phyloP scores from a whole-genome alignment of 2,113 vertebrate species.

The Miniopterus natalensis region DNA sequence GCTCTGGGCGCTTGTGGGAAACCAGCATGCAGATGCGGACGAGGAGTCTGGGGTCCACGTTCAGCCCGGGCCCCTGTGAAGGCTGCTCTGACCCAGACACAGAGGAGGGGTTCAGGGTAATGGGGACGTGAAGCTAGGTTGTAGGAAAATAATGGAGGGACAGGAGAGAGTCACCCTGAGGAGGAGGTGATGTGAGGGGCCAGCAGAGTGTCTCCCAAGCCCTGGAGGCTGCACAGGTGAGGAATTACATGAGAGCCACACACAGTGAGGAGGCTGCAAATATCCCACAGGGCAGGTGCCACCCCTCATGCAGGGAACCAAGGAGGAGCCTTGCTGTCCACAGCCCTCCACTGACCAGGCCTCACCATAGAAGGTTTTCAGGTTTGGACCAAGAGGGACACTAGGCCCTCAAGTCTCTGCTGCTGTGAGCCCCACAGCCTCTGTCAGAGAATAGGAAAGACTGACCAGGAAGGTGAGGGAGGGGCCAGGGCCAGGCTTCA shows the following conservation, averaged over 20 bases:
- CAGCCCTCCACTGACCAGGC: too few species aligned
- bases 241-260: neutral
- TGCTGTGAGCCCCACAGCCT: neutral
- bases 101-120: neutral
- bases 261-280: neutral
- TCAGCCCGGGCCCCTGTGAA: too few species aligned
- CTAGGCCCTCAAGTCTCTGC: neutral
- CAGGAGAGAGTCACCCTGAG: neutral
- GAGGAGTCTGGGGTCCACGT: too few species aligned
- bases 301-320: neutral
- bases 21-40: too few species aligned
- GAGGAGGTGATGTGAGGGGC: neutral
- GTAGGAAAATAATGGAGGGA: neutral
- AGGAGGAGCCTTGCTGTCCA: neutral
- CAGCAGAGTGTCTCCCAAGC: neutral
- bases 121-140: neutral
- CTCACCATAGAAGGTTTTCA: neutral
- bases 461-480: neutral
- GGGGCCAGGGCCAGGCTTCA: neutral
- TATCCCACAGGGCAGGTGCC: neutral
- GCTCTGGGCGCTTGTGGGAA: too few species aligned
- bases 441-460: neutral
- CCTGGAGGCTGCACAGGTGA: neutral
- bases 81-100: too few species aligned
- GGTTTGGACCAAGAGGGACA: neutral